Evolutionary conservation across 2,797 vertebrate genomes (phyloP).

Genomic region (Melanitta fusca): DNA sequence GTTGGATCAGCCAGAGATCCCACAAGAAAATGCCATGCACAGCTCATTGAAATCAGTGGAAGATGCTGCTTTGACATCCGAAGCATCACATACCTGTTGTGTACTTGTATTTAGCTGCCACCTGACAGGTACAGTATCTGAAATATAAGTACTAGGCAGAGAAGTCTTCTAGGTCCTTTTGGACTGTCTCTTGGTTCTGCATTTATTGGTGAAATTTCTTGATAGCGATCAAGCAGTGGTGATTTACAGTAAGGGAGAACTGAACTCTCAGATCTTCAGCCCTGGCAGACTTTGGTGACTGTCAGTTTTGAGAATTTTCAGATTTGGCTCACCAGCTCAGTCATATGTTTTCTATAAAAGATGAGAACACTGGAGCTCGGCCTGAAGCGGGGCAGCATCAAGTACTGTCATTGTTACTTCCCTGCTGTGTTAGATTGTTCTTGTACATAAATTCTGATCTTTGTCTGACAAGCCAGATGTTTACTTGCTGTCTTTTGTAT

Average conservation of each 20-base stretch:
- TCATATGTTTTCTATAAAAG: background rate
- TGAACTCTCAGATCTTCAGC: background rate
- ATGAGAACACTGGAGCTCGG: background rate
- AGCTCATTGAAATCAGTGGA: constrained; percentile 61
- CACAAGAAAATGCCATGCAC: constrained; percentile 54
- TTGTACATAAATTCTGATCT: background rate
- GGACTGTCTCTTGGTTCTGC: background rate
- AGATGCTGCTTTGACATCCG: constrained; percentile 66
- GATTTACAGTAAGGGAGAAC: background rate
- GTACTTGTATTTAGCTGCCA: constrained; percentile 64
- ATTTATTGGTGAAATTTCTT: background rate
- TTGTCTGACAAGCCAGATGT: constrained; percentile 13
- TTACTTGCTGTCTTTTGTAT: background rate
- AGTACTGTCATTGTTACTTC: constrained; percentile 29
- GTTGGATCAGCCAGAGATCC: constrained; percentile 64
- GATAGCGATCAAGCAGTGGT: background rate
- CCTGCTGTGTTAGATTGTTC: constrained; percentile 19
- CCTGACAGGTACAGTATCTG: constrained; percentile 69
- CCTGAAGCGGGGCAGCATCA: background rate
- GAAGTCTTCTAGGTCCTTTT: background rate
- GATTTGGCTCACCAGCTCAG: background rate
- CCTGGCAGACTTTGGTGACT: background rate
- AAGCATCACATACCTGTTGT: constrained; percentile 32
- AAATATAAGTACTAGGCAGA: background rate
- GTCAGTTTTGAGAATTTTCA: background rate